These are phyloP conservation scores for Ryuthela nishihirai DNA, from an alignment of 2,888 invertebrate species.

Conservation along the genomic window DNA sequence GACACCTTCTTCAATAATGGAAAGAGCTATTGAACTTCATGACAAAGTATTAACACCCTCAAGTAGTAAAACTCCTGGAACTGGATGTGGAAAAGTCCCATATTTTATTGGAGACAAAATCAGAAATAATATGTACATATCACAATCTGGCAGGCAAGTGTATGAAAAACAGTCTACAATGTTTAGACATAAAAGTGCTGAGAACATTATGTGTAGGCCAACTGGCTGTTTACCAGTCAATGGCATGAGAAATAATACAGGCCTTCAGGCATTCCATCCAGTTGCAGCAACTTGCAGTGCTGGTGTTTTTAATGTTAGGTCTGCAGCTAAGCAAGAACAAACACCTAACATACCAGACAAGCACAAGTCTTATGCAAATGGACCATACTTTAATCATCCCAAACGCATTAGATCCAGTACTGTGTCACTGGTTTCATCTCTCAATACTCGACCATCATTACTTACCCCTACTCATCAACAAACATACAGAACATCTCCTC, in stretches of 20 bases:
- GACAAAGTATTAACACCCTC: slow-evolving; percentile 34
- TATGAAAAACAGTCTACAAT: too few species aligned
- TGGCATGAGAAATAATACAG: slow-evolving; percentile 3
- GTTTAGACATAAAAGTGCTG: too few species aligned
- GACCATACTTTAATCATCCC: slow-evolving; percentile 26
- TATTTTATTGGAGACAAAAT: too few species aligned
- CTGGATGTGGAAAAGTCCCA: slow-evolving; percentile 25
- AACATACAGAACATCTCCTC: slow-evolving; percentile 22
- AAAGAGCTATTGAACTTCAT: slow-evolving; percentile 24
- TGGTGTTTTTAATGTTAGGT: slow-evolving; percentile 13
- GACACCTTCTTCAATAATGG: slow-evolving; percentile 18
- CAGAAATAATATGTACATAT: too few species aligned
- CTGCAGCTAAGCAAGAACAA: slow-evolving; percentile 8
- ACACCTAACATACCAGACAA: slow-evolving; percentile 1
- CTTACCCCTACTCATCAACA: slow-evolving; percentile 15
- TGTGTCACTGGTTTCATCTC: not conserved
- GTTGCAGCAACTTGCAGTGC: slow-evolving; percentile 11
- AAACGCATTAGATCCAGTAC: slow-evolving; percentile 21
- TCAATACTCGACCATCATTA: slow-evolving; percentile 10
- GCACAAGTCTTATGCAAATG: slow-evolving; percentile 11
- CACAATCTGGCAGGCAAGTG: too few species aligned
- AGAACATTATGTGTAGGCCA: too few species aligned
- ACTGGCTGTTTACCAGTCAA: slow-evolving; percentile 7
- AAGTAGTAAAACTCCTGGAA: slow-evolving; percentile 28
- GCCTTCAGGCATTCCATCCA: slow-evolving; percentile 24